Base-by-base conservation (phyloP, 1,140 invertebrate genomes). In the Harpegnathos saltator region DNA sequence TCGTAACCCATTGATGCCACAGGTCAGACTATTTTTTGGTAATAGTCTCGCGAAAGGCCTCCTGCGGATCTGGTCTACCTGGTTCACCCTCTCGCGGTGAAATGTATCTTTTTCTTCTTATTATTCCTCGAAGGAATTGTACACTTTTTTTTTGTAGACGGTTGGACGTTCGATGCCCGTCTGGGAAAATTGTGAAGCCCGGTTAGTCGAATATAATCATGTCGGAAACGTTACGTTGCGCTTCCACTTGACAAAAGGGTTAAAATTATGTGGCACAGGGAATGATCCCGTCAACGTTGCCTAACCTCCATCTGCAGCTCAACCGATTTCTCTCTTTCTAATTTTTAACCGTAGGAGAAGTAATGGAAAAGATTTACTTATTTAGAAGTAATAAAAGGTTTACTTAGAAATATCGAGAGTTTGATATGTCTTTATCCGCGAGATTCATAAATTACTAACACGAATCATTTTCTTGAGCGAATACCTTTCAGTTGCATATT, bases 1-100 rank as follows among this genome's bases (percentile, higher is more conserved):
- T 91, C 61, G 85, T 88, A 90, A 91, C 85, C 90, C 90, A 93
- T 93, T 92, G 91, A 92, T 90, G 78, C 29, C 65, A 77, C 83
- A 78, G 62, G 56, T 85, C 65, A 29, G 44, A 54, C 74, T 83
- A 65, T 78, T 87, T 86, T 56, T 33, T 71, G 38, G 17, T 86
- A 80, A 86, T 83, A 83, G 65, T 24, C 48, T 54, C 19, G 12
- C 7, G n/a, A 84, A 86, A 54, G 81, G 19, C 24, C 44, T 54
- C 38, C 63, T 17, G 22, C n/a, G n/a, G 44, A 44, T 58, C 19
- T 59, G 29, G 15, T 44, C 80, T 78, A 86, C 54, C 84, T 72
- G 83, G 75, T 56, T n/a, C n/a, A n/a, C n/a, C n/a, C 38, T 33
- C 12, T 3, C 15, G 15, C 4, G 4, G 22, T 3, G 56, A 68